A percentile compares a stretch with the other conserved stretches of the same genome.
phyloP scores from a whole-genome alignment of 2,797 vertebrate species.

The Myotis pilosus region DNA sequence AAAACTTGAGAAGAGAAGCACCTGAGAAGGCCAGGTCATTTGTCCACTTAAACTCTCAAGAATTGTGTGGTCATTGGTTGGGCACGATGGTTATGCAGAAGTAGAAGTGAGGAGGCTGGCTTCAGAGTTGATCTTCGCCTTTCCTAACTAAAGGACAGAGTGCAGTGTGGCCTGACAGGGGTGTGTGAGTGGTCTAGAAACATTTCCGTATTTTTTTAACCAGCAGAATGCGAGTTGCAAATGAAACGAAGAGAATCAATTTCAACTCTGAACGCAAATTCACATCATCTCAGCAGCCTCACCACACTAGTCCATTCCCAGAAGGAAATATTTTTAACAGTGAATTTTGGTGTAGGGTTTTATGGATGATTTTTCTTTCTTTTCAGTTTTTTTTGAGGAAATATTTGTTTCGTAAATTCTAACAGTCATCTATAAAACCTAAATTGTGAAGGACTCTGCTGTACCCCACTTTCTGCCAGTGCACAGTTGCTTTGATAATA shows the following conservation, averaged over 20 bases:
- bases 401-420: background rate
- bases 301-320: slow-evolving; percentile 51
- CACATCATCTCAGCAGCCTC: slow-evolving; percentile 66
- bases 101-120: slow-evolving; percentile 64
- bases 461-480: slow-evolving; percentile 48
- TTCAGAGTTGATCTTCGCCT: slow-evolving; percentile 68
- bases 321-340: slow-evolving; percentile 47
- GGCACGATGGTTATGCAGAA: slow-evolving; percentile 55
- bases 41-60: slow-evolving; percentile 74
- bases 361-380: slow-evolving; percentile 52
- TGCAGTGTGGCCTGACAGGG: slow-evolving; percentile 80
- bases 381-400: slow-evolving; percentile 18
- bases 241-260: slow-evolving; percentile 73
- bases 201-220: slow-evolving; percentile 84
- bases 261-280: slow-evolving; percentile 74
- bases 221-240: slow-evolving; percentile 76
- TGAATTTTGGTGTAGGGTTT: slow-evolving; percentile 68
- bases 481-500: slow-evolving; percentile 44
- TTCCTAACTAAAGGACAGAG: slow-evolving; percentile 69
- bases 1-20: slow-evolving; percentile 70
- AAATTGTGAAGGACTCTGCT: slow-evolving; percentile 42
- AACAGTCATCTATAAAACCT: background rate
- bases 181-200: slow-evolving; percentile 82
- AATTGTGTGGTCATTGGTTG: slow-evolving; percentile 53
- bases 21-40: slow-evolving; percentile 48